These are phyloP conservation scores for Syngnathus floridae DNA, from an alignment of 2,113 vertebrate species.

Conservation along the genomic window DNA sequence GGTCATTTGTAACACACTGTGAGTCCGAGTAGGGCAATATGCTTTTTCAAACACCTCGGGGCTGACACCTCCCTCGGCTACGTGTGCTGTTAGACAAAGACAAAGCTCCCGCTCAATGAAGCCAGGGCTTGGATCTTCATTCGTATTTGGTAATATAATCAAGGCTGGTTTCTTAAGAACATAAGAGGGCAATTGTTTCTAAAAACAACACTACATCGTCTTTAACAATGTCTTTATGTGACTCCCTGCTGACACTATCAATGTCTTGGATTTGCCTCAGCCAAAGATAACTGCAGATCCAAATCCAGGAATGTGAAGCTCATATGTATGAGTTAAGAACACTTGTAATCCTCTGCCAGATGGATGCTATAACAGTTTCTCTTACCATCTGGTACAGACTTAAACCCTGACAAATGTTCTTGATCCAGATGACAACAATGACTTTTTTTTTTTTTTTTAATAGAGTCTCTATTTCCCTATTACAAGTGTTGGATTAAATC, in stretches of 20 bases:
- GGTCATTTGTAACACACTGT: slow-evolving; percentile 55
- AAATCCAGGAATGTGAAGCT: slow-evolving; percentile 13
- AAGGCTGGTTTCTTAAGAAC: not conserved
- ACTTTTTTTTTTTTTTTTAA: slow-evolving; percentile 41
- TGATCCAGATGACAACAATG: slow-evolving; percentile 51
- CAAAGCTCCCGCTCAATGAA: slow-evolving; percentile 17
- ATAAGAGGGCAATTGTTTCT: not conserved
- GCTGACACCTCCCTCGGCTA: slow-evolving; percentile 11
- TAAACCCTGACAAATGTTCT: slow-evolving; percentile 49
- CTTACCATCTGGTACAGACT: slow-evolving; percentile 54
- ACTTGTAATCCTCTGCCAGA: slow-evolving; percentile 53
- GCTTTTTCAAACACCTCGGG: slow-evolving; percentile 26
- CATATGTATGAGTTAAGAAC: slow-evolving; percentile 19
- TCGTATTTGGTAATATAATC: slow-evolving; percentile 6
- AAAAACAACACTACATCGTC: not conserved
- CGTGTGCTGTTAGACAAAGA: slow-evolving; percentile 27
- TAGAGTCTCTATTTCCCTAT: slow-evolving; percentile 31
- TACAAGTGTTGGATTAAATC: slow-evolving; percentile 45
- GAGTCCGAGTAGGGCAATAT: slow-evolving; percentile 37
- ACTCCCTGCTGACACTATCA: slow-evolving; percentile 14
- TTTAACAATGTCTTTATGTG: slow-evolving; percentile 1
- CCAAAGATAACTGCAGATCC: slow-evolving; percentile 21
- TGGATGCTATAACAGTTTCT: slow-evolving; percentile 44
- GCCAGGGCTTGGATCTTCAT: slow-evolving; percentile 3
- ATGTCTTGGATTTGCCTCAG: slow-evolving; percentile 12